Base-by-base conservation (phyloP, 2,888 invertebrate species). In the Sycophila texana region DNA sequence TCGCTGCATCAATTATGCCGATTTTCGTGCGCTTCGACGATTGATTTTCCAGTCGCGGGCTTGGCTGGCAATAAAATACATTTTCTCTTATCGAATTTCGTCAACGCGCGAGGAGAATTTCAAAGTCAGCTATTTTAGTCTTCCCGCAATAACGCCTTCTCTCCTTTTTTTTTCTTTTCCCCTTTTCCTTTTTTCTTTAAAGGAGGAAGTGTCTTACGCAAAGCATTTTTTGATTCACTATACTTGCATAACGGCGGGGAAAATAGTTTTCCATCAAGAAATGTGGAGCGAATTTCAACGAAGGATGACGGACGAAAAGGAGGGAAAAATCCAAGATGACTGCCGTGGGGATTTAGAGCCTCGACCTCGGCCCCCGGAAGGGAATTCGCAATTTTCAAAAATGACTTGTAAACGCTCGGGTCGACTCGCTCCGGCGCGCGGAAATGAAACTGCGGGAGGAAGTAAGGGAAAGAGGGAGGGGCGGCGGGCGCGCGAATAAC, bases 371-470 rank as follows among this genome's bases (percentile, higher is more conserved):
- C 20, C 61, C 55, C 39, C 66, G 68, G 18, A 65, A 66, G 75
- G 67, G 73, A 75, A 81, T 78, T 78, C 61, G 78, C 71, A 81
- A 81, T 81, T 81, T 81, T 78, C 66, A 66, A 78, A 78, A 81
- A 78, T 81, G 81, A 78, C 77, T 78, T 73, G 81, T 75, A 78
- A 78, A 78, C 74, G 80, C 68, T 60, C 55, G 18, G 49, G 60
- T 39, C 13, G 60, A 67, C 57, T 16, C 61, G 63, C 47, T 55
- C 30, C 7, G 39, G 65, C 49, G 55, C 51, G 71, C 75, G 78
- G 66, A 81, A 77, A 81, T 78, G 74, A 75, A 78, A 77, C 74
- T 78, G 16, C 72, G 71, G 18, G 22, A 26, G 58, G 7, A 18
- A 26, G 26, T 10, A 0, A 13, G n/a, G 18, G 58, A 5, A 4